Conservation (phyloP, 2,113 vertebrate species). For the Micromys minutus region DNA sequence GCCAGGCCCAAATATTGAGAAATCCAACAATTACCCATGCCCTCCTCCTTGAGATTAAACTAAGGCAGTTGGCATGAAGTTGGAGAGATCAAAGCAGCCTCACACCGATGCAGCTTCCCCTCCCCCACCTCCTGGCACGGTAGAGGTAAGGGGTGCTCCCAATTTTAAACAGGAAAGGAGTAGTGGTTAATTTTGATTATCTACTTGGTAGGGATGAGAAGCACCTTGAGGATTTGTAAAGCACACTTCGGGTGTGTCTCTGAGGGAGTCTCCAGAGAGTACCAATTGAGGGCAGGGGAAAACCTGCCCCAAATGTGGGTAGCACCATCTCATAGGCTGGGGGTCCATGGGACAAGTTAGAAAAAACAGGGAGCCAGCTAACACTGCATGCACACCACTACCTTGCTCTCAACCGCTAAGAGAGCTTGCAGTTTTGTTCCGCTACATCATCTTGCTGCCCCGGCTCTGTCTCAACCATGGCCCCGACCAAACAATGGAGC, state of each 20-base stretch:
- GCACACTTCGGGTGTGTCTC: neutral
- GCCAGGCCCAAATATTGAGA: neutral
- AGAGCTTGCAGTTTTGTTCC: neutral
- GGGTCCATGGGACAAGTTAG: neutral
- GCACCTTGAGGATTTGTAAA: neutral
- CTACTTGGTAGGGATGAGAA: neutral
- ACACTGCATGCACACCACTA: neutral
- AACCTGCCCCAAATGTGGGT: neutral
- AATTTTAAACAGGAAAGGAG: neutral
- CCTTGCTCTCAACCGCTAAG: neutral
- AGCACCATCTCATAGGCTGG: neutral
- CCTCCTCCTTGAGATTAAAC: neutral
- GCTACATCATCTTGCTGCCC: neutral
- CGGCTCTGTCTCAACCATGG: neutral
- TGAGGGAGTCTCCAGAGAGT: neutral
- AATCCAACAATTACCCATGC: neutral
- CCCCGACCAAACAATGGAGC: neutral
- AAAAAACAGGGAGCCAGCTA: neutral
- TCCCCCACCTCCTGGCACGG: neutral
- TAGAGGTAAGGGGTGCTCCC: neutral
- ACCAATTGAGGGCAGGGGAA: neutral
- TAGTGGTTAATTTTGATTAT: neutral
- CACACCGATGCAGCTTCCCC: accelerated
- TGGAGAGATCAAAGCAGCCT: neutral
- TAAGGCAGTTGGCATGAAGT: neutral